phyloP scores from a whole-genome alignment of 2,797 vertebrate species.

The Emydoidea blandingii region DNA sequence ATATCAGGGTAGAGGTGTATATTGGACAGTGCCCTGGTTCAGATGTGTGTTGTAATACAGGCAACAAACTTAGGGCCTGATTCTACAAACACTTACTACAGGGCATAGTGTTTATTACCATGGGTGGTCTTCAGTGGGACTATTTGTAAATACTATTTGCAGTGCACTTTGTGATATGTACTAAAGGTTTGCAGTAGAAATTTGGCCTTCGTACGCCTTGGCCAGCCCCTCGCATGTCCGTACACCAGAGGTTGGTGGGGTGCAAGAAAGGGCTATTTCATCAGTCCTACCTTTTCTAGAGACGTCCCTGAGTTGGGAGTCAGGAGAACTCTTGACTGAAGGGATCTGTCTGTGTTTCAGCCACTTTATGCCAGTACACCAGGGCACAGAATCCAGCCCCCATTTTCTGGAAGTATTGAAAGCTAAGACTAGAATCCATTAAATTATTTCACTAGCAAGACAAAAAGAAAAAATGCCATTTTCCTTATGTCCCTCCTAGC shows the following conservation, averaged over 20 bases:
- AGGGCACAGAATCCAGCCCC: neutral
- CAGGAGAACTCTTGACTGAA: neutral
- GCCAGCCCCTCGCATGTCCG: no score
- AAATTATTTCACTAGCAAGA: neutral
- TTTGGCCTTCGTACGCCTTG: no score
- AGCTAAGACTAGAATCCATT: neutral
- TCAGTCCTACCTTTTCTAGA: no score
- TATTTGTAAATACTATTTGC: neutral
- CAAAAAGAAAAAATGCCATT: neutral
- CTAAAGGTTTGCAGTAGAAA: neutral
- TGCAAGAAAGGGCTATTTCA: no score
- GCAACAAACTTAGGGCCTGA: fast-evolving
- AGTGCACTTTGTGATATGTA: neutral
- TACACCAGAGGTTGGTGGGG: no score
- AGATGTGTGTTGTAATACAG: fast-evolving
- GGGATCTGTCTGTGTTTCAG: neutral
- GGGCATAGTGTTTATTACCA: neutral
- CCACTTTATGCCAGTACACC: neutral
- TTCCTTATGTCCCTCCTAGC: neutral
- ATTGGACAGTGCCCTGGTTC: fast-evolving
- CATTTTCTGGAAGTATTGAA: neutral
- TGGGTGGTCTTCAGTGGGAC: neutral
- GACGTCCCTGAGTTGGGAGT: no score
- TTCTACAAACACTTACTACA: fast-evolving
- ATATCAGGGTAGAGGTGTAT: neutral